These are phyloP conservation scores for Clarias magur DNA, from an alignment of 2,113 vertebrate species.

Conservation along the genomic window DNA sequence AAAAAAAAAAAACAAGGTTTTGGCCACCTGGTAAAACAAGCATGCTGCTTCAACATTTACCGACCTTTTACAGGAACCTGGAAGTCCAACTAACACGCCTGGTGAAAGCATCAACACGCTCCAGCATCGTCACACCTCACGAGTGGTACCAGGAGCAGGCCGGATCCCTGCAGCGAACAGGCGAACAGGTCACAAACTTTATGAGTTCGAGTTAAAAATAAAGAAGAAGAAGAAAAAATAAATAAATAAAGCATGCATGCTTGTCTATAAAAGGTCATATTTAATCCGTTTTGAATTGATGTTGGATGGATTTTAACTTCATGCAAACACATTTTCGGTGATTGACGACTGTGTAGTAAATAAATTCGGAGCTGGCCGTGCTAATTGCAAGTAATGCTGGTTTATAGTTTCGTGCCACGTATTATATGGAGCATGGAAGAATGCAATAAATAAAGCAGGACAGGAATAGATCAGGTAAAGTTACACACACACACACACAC, in stretches of 20 bases:
- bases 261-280: not conserved
- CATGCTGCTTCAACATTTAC: constrained; percentile 22
- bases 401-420: constrained; percentile 48
- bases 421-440: constrained; percentile 48
- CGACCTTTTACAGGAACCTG: constrained; percentile 38
- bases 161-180: not conserved
- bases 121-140: not conserved
- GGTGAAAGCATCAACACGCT: constrained; percentile 33
- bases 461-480: constrained; percentile 41
- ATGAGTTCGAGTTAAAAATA: not conserved
- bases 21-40: constrained; percentile 33
- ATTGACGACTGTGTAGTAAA: not conserved
- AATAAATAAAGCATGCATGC: not conserved
- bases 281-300: not conserved
- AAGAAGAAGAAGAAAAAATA: no score
- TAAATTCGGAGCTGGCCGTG: constrained; percentile 10
- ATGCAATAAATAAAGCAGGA: constrained; percentile 41
- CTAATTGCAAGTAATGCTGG: constrained; percentile 47
- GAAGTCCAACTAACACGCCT: constrained; percentile 2
- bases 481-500: constrained; percentile 19
- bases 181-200: not conserved
- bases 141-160: constrained; percentile 1
- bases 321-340: not conserved
- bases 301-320: not conserved
- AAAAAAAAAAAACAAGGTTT: constrained; percentile 30